Evolutionary conservation across 2,888 invertebrate genomes (phyloP), one percentile per base, ranked within the genome.

Genomic region (Diaprepes abbreviatus): DNA sequence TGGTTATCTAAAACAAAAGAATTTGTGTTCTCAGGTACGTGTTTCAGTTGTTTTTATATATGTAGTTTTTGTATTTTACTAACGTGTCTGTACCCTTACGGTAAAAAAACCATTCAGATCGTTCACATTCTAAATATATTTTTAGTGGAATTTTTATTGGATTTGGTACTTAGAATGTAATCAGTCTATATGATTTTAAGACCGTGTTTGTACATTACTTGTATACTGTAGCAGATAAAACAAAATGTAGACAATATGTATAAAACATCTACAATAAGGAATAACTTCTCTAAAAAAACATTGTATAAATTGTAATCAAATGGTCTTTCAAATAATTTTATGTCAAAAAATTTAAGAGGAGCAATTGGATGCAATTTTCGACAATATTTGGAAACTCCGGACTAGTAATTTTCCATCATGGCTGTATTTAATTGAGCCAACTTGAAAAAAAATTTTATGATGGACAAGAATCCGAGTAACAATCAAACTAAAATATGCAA

Each of bases 281-380:
- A 59, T 64, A 55, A 14, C 14, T 52, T 36, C 19, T 21, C 21
- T 52, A 33, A 48, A 33, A 33, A 43, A 35, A 35, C n/a, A 24
- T 21, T 33, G 35, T 55, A 59, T 45, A 54, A 35, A 60, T 57
- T 48, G 16, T 69, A 70, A 66, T 72, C 59, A 66, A 63, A 72
- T 70, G 2, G 33, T 66, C 16, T 59, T 60, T 45, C 19, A 40
- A 50, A 67, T 63, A 40, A 59, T 60, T 65, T 69, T 54, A 16
- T 43, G 43, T 36, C 36, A 40, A 63, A 24, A 24, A 17, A 28
- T 54, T 63, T 19, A 14, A 4, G 24, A 4, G 5, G 5, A 24
- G 24, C 24, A 5, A 24, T n/a, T n/a, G n/a, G n/a, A n/a, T n/a
- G n/a, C n/a, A n/a, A n/a, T n/a, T n/a, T n/a, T n/a, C n/a, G n/a